These are phyloP conservation scores for Agrilus cyanescens DNA, from an alignment of 2,888 invertebrate genomes.

Conservation along the genomic window DNA sequence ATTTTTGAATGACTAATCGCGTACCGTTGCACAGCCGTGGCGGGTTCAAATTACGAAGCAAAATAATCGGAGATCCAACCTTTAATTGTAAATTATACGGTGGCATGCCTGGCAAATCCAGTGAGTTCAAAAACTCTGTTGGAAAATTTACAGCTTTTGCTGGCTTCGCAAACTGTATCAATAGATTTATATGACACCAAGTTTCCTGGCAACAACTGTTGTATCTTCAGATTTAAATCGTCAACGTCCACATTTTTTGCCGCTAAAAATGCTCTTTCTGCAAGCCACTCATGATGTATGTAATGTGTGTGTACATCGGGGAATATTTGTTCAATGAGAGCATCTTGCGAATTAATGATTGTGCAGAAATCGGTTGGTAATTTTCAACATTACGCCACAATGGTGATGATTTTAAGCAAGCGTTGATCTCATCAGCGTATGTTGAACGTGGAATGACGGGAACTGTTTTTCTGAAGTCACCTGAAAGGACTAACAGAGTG, in stretches of 20 bases:
- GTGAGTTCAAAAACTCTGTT: slow-evolving; percentile 14
- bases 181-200: slow-evolving; percentile 13
- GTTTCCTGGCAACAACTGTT: slow-evolving; percentile 11
- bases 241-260: slow-evolving; percentile 20
- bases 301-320: slow-evolving; percentile 19
- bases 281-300: slow-evolving; percentile 19
- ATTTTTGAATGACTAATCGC: slow-evolving; percentile 10
- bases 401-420: slow-evolving; percentile 21
- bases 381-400: slow-evolving; percentile 20
- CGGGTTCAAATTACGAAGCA: slow-evolving; percentile 22
- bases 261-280: slow-evolving; percentile 22
- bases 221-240: slow-evolving; percentile 7
- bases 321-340: too few species aligned
- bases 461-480: not conserved
- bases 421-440: slow-evolving; percentile 21
- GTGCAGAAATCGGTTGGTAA: slow-evolving; percentile 21
- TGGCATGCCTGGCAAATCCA: slow-evolving; percentile 13
- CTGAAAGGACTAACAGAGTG: slow-evolving; percentile 17
- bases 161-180: slow-evolving; percentile 11
- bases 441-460: slow-evolving; percentile 14
- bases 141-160: too few species aligned
- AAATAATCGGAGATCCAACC: slow-evolving; percentile 6
- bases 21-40: slow-evolving; percentile 20
- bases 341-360: slow-evolving; percentile 8
- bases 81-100: slow-evolving; percentile 13